Evolutionary conservation across 2,797 vertebrate species (phyloP), one percentile per base, ranked within the genome.

Genomic region (Prionace glauca): DNA sequence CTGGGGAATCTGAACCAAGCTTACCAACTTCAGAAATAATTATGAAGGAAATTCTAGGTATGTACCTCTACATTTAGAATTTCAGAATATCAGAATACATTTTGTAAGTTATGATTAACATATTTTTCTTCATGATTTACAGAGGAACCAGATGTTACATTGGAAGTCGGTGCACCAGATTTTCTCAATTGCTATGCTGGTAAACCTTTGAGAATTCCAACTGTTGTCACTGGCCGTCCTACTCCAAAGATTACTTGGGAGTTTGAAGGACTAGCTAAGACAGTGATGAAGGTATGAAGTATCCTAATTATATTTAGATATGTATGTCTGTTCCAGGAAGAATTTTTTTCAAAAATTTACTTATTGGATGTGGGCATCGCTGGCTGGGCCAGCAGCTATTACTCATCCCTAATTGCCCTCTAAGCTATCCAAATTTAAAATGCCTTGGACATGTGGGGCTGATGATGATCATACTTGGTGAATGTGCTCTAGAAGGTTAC

Each of bases 1-100:
- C 99, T 26, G 99, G 99, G 67, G 99, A 99, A 97, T 99, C 99
- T 2, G 99, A 99, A 96, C 99, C 99, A 96, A 99, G 99, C 97
- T 98, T 98, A 74, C 97, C 98, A 95, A 99, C 99, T 95, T 96
- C 97, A 86, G 99, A 99, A 96, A 98, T 99, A 96, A 97, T 98
- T 95, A 96, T 99, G 88, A 98, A 99, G 96, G 99, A 99, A 93
- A 96, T 99, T 96, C 98, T 98, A 96, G 98, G 99, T 99, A 98
- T 96, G 97, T 93, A 97, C 7, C 24, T 8, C 50, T n/a, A 93
- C 22, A 50, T 95, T 0, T 95, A 95, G 1, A 24, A 74, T 93
- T 20, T 96, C 95, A 95, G 72, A 95, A 95, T 95, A 32, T 74
- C 50, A 16, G 45, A 29, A 95, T n/a, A 16, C 50, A 56, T 14